These are phyloP conservation scores for Lasioglossum malachurum DNA, from an alignment of 2,888 invertebrate genomes.

Conservation along the genomic window DNA sequence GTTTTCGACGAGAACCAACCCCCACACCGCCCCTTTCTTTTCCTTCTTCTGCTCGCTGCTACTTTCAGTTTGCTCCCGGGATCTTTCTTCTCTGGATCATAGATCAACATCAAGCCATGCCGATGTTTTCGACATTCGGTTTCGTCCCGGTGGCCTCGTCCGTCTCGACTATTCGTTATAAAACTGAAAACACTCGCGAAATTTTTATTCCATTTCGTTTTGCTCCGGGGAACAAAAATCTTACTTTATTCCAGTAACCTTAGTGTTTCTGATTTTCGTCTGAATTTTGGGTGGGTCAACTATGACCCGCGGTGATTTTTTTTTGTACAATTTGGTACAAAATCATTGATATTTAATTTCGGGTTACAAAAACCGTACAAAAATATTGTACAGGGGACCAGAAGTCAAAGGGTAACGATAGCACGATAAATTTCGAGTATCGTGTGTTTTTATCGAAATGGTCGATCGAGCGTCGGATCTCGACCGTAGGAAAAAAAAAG, in stretches of 20 bases:
- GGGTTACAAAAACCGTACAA: background rate
- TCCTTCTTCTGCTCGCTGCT: background rate
- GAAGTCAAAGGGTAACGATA: background rate
- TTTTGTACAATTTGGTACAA: background rate
- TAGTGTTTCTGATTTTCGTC: background rate
- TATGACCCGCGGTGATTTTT: background rate
- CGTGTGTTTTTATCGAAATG: background rate
- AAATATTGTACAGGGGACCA: background rate
- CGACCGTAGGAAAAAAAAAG: background rate
- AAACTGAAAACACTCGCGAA: background rate
- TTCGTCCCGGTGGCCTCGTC: background rate
- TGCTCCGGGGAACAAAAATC: too few species aligned
- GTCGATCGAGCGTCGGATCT: background rate
- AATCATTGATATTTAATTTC: background rate
- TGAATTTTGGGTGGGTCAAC: background rate
- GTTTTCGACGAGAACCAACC: conserved; percentile 29
- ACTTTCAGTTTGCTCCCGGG: background rate
- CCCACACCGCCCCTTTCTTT: background rate
- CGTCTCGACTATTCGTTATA: background rate
- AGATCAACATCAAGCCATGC: conserved; percentile 33
- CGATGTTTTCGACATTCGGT: conserved; percentile 12
- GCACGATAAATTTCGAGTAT: background rate
- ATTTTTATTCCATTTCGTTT: too few species aligned
- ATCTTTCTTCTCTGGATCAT: conserved; percentile 28
- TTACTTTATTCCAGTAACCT: too few species aligned